Evolutionary conservation across 2,888 invertebrate genomes (phyloP), one percentile per base, ranked within the genome.

Genomic region (Cerastis leucographa): DNA sequence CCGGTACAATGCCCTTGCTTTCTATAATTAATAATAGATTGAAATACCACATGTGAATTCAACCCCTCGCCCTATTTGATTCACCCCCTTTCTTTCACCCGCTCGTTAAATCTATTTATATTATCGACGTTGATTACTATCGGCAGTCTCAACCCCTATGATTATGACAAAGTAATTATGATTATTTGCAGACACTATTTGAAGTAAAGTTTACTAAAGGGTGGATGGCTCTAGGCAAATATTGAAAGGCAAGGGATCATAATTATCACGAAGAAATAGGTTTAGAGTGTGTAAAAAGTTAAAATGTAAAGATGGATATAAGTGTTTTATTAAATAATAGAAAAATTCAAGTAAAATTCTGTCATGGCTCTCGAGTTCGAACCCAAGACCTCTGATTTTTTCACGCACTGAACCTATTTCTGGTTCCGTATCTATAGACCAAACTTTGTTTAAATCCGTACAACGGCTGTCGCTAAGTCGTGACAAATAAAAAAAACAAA

Each of bases 91-190:
- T 51, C 71, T 29, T 78, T 81, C 44, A n/a, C 25, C 62, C 75
- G 64, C 64, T 59, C 44, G 25, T 59, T 76, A 64, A 87, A 87
- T 87, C 80, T 79, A 87, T 84, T 85, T 88, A 84, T 87, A 85
- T 71, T 81, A 78, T 83, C 87, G 85, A 86, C 86, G 85, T 86
- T 86, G 87, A 87, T 88, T 88, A 89, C 84, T 90, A 88, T 90
- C 84, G 81, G 76, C 77, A 71, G 79, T 78, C 61, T 56, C 71
- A 74, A 78, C 85, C 80, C 71, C 64, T 71, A 56, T 73, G 29
- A 71, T 81, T 40, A 71, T 70, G 61, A 66, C 51, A 72, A 78
- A 77, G 85, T 72, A 81, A 85, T 84, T 85, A 84, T 74, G 40
- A 44, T 66, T 22, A n/a, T 81, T 75, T 87, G 75, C 71, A 59